Percentiles rank a stretch among this genome's conserved stretches.
Evolutionary conservation across 2,797 vertebrate genomes (phyloP).

Genomic region (Cossypha polioptera): DNA sequence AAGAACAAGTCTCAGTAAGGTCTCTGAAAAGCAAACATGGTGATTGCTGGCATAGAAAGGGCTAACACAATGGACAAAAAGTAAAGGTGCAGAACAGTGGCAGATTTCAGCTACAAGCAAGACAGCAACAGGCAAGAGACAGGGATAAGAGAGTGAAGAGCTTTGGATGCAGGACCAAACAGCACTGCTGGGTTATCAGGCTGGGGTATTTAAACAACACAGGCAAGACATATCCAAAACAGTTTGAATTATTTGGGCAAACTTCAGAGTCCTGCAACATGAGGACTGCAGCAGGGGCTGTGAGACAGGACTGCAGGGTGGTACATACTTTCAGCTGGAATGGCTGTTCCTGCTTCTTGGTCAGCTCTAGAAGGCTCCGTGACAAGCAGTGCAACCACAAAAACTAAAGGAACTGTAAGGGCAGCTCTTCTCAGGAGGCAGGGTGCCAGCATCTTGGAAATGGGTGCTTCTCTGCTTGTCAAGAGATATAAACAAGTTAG

Average conservation of each 20-base stretch:
- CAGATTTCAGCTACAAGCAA: neutral
- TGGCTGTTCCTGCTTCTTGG: constrained; percentile 82
- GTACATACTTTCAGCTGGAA: constrained; percentile 88
- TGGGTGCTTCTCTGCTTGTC: neutral
- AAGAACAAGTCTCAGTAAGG: neutral
- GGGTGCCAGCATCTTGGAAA: constrained; percentile 47
- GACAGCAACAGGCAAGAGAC: neutral
- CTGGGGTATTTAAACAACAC: neutral
- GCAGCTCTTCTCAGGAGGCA: constrained; percentile 2
- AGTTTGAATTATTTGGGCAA: neutral
- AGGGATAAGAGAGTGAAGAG: neutral
- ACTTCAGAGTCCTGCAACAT: neutral
- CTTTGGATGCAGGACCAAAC: neutral
- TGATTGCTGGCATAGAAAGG: neutral
- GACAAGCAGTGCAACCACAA: constrained; percentile 73
- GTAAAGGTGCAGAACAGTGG: neutral
- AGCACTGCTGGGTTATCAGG: neutral
- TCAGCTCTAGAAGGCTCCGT: constrained; percentile 70
- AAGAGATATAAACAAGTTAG: neutral
- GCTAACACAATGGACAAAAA: neutral
- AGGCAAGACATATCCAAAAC: neutral
- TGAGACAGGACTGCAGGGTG: neutral
- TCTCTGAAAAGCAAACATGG: neutral
- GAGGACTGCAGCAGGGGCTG: neutral
- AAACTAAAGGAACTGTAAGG: constrained; percentile 66